A percentile compares a stretch with the other conserved stretches of the same genome.
phyloP scores from a whole-genome alignment of 2,888 invertebrate genomes.

The Xestia xanthographa region DNA sequence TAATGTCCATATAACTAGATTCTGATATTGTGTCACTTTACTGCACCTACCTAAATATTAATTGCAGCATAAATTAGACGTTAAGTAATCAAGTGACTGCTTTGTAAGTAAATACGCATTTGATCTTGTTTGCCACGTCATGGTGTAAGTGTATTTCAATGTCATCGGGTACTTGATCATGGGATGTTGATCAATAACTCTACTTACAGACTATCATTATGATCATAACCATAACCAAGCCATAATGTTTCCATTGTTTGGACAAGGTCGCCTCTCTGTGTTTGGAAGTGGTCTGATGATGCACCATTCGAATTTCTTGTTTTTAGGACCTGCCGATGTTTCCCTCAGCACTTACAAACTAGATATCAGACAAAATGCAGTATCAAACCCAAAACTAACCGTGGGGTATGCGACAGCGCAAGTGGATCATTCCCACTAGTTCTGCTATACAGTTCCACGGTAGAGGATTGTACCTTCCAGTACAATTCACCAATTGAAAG shows the following conservation, averaged over 20 bases:
- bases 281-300: neutral
- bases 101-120: neutral
- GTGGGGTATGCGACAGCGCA: neutral
- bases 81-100: constrained; percentile 15
- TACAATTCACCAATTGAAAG: neutral
- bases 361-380: neutral
- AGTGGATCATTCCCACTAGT: too few relatives aligned
- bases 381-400: neutral
- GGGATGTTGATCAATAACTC: neutral
- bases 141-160: constrained; percentile 23
- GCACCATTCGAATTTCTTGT: neutral
- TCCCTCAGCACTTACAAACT: neutral
- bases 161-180: neutral
- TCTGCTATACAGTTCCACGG: too few relatives aligned
- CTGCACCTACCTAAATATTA: constrained; percentile 7
- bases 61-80: constrained; percentile 22
- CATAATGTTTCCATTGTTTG: neutral
- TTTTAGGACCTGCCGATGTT: neutral
- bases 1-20: constrained; percentile 24
- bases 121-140: constrained; percentile 7
- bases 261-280: neutral
- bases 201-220: neutral
- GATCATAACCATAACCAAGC: neutral
- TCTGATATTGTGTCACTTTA: constrained; percentile 29
- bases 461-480: neutral